Conservation (phyloP, 2,113 vertebrate genomes). For the Neogobius melanostomus region DNA sequence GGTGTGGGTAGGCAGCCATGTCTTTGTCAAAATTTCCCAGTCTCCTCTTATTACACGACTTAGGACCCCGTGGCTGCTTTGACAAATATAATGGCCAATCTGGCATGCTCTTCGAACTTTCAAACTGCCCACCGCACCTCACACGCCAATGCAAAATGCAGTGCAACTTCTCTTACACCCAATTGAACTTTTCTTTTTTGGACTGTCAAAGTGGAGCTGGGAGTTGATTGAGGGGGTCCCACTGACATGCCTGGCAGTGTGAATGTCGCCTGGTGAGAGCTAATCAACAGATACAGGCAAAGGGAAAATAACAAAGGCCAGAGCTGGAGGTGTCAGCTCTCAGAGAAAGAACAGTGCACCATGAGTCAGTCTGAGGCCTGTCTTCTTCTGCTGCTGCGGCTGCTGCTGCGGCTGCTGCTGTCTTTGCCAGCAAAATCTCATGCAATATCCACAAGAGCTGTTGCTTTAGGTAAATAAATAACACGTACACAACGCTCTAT, state of each 20-base stretch:
- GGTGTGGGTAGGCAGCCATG: neutral
- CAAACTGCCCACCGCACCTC: neutral
- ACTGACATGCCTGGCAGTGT: conserved; percentile 15
- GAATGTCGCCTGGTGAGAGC: conserved; percentile 38
- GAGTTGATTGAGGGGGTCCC: conserved; percentile 22
- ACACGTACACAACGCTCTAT: neutral
- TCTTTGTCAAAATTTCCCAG: neutral
- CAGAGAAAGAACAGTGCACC: conserved; percentile 31
- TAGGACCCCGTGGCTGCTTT: too few species aligned
- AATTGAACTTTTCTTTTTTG: conserved; percentile 9
- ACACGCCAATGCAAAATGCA: neutral
- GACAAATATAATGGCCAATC: too few species aligned
- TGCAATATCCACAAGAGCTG: neutral
- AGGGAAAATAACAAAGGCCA: conserved; percentile 58
- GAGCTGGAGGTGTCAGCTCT: conserved; percentile 49
- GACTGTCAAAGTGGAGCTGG: conserved; percentile 9
- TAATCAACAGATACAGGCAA: conserved; percentile 69
- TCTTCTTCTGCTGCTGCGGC: conserved; percentile 17
- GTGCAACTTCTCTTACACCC: neutral
- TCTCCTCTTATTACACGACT: neutral
- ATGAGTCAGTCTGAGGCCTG: conserved; percentile 29
- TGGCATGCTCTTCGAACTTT: too few species aligned
- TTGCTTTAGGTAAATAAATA: neutral
- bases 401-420: too few species aligned
- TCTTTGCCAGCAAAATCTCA: neutral